Conservation (phyloP, 2,888 invertebrate genomes). For the Cerastis rubricosa region DNA sequence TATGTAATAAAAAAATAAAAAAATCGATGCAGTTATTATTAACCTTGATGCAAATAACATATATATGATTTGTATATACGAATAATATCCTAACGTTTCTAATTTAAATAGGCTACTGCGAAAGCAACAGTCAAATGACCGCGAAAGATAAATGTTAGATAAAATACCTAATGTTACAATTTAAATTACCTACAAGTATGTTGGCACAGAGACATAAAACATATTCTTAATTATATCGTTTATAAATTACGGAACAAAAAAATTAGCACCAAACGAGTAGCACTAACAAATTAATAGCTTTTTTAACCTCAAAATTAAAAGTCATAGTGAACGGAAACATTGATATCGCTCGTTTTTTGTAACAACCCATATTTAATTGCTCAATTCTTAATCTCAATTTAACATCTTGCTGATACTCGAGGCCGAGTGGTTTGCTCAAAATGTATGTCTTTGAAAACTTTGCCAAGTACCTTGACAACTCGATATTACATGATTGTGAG, state of each 20-base stretch:
- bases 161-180: conserved; percentile 23
- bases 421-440: conserved; percentile 52
- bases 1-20: too few species aligned
- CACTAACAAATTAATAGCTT: conserved; percentile 46
- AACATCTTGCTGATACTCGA: conserved; percentile 58
- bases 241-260: conserved; percentile 45
- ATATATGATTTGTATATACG: conserved; percentile 1
- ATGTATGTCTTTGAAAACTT: conserved; percentile 37
- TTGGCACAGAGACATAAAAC: conserved; percentile 17
- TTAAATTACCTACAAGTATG: conserved; percentile 15
- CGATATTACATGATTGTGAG: conserved; percentile 5
- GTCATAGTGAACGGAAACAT: conserved; percentile 63
- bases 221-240: conserved; percentile 34
- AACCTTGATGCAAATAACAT: conserved; percentile 23
- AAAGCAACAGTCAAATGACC: not conserved
- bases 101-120: not conserved
- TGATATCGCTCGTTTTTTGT: conserved; percentile 58
- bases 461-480: conserved; percentile 45
- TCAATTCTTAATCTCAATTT: conserved; percentile 54
- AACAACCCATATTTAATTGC: conserved; percentile 64
- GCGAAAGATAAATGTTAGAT: not conserved
- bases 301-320: conserved; percentile 63
- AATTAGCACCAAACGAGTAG: conserved; percentile 27
- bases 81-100: conserved; percentile 1
- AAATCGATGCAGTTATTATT: conserved; percentile 1